Percentiles rank a stretch among this genome's conserved stretches.
These are phyloP conservation scores for Synergus laeviventris DNA, from an alignment of 2,888 invertebrate genomes.

Conservation along the genomic window DNA sequence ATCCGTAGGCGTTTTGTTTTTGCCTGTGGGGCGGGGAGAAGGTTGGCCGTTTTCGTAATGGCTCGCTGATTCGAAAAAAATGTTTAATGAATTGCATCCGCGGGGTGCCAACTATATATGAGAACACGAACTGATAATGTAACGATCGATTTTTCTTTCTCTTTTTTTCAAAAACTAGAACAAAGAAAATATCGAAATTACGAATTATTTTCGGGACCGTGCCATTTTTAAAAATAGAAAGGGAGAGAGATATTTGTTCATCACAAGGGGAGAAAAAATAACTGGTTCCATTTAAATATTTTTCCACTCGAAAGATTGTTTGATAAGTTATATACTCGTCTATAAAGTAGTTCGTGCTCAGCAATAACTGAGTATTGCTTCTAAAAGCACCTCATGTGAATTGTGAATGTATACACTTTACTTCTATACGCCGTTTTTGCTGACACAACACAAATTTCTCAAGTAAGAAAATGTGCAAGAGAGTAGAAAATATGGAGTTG, in stretches of 20 bases:
- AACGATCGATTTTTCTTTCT: conserved; percentile 18
- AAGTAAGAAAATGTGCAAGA: not conserved
- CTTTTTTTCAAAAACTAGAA: not conserved
- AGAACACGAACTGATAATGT: conserved; percentile 33
- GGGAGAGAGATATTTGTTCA: not conserved
- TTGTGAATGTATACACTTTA: not conserved
- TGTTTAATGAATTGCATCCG: conserved; percentile 54
- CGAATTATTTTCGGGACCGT: too few relatives aligned
- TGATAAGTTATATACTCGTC: conserved; percentile 4
- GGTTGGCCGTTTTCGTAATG: conserved; percentile 73
- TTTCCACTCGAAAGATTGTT: conserved; percentile 67
- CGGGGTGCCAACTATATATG: conserved; percentile 42
- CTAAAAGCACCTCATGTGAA: not conserved
- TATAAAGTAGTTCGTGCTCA: conserved; percentile 14
- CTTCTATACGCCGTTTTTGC: not conserved
- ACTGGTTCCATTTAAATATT: conserved; percentile 66
- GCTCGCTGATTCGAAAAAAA: conserved; percentile 70
- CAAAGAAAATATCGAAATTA: too few relatives aligned
- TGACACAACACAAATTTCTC: not conserved
- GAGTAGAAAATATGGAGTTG: not conserved
- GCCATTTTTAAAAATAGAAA: too few relatives aligned
- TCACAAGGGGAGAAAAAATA: not conserved
- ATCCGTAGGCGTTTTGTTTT: conserved; percentile 75
- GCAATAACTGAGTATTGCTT: conserved; percentile 10
- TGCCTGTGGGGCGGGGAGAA: conserved; percentile 71